These are phyloP conservation scores for Rotaria magnacalcarata DNA, from an alignment of 2,888 invertebrate species.

Conservation along the genomic window DNA sequence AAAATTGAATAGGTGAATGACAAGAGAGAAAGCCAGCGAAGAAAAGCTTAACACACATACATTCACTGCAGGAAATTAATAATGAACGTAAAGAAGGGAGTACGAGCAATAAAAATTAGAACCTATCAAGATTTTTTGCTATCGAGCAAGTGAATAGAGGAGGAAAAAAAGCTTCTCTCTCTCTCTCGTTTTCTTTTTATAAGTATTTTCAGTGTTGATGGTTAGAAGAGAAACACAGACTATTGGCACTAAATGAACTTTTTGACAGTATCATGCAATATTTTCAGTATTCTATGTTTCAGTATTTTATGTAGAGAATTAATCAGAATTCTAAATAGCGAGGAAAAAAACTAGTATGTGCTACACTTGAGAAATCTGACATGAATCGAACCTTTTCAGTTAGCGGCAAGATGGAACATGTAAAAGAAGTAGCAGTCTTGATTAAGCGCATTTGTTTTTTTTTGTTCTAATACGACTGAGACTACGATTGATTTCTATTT, in stretches of 20 bases:
- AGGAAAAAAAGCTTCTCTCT: neutral
- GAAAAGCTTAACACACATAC: neutral
- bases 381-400: neutral
- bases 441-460: neutral
- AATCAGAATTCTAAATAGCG: no score
- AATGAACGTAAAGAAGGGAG: neutral
- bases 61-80: neutral
- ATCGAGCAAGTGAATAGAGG: neutral
- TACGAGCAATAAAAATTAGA: conserved; percentile 1
- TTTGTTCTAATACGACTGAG: neutral
- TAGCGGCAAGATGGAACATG: neutral
- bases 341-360: neutral
- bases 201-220: neutral
- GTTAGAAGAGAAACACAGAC: neutral
- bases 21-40: neutral
- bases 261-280: conserved; percentile 19
- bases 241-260: neutral
- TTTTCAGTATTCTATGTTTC: neutral
- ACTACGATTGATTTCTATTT: neutral
- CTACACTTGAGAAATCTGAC: neutral
- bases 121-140: neutral
- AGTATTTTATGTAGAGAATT: no score
- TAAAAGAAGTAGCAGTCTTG: neutral
- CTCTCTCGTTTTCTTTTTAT: no score
- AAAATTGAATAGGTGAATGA: neutral